Conservation (phyloP, 2,113 vertebrate genomes). For the Rhinopomastus cyanomelas region DNA sequence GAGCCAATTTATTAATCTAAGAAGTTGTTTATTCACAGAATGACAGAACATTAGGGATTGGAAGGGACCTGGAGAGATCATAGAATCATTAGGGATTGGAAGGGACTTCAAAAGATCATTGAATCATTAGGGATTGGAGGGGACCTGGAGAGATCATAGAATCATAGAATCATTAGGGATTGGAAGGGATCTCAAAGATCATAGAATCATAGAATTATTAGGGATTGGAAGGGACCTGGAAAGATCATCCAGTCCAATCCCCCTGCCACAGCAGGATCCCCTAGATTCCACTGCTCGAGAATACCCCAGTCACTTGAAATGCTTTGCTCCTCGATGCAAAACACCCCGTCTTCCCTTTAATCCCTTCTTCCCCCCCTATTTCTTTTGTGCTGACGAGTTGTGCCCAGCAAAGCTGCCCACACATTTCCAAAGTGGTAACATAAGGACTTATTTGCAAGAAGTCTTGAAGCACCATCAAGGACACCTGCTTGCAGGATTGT, state of each 20-base stretch:
- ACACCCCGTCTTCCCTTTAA: neutral
- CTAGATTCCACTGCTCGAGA: constrained; percentile 1
- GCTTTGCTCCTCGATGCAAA: neutral
- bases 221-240: no score
- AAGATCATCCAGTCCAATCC: no score
- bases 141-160: no score
- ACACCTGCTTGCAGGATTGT: constrained; percentile 61
- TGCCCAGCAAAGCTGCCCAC: constrained; percentile 60
- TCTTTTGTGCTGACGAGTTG: constrained; percentile 30
- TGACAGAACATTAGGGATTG: no score
- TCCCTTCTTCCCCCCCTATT: neutral
- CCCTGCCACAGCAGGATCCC: no score
- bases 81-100: no score
- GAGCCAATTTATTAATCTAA: neutral
- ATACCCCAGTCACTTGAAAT: neutral
- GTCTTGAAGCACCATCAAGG: constrained; percentile 64
- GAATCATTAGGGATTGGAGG: no score
- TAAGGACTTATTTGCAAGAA: constrained; percentile 69
- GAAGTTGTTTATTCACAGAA: neutral
- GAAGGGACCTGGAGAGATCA: no score
- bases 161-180: no score
- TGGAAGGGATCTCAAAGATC: no score
- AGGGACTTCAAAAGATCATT: no score
- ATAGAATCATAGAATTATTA: no score
- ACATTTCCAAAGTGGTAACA: constrained; percentile 58